phyloP scores from a whole-genome alignment of 2,888 invertebrate species.

The Girardia tigrina region DNA sequence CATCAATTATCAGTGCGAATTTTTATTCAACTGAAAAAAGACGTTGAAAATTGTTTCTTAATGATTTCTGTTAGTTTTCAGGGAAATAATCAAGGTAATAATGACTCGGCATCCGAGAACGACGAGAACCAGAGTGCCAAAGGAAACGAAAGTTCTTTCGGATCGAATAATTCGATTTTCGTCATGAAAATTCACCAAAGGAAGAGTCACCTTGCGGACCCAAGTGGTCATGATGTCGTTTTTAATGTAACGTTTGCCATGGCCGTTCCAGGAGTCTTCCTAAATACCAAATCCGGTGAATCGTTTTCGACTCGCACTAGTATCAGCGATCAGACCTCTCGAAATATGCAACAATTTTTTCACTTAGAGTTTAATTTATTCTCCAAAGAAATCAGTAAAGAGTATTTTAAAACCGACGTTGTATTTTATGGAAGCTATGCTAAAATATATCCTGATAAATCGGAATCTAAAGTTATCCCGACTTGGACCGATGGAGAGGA shows the following conservation, averaged over 20 bases:
- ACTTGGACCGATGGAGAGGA: constrained; percentile 48
- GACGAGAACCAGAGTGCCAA: background rate
- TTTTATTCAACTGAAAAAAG: background rate
- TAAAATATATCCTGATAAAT: constrained; percentile 46
- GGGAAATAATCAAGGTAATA: background rate
- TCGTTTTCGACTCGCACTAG: background rate
- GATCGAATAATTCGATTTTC: background rate
- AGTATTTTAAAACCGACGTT: constrained; percentile 45
- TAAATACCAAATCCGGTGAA: background rate
- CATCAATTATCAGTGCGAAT: background rate
- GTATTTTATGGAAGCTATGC: constrained; percentile 47
- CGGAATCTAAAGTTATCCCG: constrained; percentile 45
- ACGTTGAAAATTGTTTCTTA: too few relatives aligned
- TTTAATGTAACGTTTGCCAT: background rate
- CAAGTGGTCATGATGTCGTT: background rate
- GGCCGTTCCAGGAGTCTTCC: background rate
- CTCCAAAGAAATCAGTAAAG: constrained; percentile 37
- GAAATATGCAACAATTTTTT: background rate
- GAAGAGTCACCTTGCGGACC: background rate
- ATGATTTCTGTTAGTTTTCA: background rate
- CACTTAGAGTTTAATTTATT: background rate
- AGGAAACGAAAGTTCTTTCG: background rate
- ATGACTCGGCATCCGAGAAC: too few relatives aligned
- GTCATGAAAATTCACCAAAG: background rate
- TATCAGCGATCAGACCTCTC: background rate